These are phyloP conservation scores for Triops cancriformis DNA, from an alignment of 1,140 invertebrate genomes.

Conservation along the genomic window DNA sequence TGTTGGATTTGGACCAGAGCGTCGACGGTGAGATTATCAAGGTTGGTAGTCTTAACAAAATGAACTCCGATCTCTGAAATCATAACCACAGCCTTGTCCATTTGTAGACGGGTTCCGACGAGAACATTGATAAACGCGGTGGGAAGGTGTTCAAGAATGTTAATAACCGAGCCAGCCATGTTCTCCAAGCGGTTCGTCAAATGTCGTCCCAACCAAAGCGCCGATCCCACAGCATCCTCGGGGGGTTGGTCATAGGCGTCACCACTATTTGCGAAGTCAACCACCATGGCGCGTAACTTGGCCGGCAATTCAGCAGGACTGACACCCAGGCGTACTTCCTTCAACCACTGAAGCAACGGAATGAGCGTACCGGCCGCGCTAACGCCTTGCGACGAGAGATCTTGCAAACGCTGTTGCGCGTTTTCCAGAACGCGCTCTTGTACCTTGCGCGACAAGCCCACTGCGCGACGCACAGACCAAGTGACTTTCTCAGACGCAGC, in stretches of 20 bases:
- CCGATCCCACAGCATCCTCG: neutral
- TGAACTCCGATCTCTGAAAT: neutral
- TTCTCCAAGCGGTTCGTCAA: neutral
- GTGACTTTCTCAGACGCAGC: neutral
- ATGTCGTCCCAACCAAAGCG: neutral
- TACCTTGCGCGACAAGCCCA: neutral
- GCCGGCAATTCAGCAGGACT: neutral
- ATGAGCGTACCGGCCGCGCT: conserved; percentile 2
- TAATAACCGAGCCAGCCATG: neutral
- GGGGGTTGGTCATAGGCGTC: neutral
- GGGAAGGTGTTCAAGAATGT: neutral
- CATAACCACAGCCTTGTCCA: neutral
- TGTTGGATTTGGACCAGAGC: neutral
- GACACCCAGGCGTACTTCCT: neutral
- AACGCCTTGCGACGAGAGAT: neutral
- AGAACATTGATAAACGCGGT: neutral
- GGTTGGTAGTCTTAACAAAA: neutral
- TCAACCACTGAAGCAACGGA: neutral
- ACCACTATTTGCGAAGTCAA: neutral
- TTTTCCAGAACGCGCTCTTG: neutral
- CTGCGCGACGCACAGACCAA: neutral
- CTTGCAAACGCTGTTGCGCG: neutral
- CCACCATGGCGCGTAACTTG: neutral
- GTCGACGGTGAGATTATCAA: neutral
- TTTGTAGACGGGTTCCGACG: neutral